A percentile compares a stretch with the other conserved stretches of the same genome.
Evolutionary conservation across 2,888 invertebrate species (phyloP).

Genomic region (Macropis europaea): DNA sequence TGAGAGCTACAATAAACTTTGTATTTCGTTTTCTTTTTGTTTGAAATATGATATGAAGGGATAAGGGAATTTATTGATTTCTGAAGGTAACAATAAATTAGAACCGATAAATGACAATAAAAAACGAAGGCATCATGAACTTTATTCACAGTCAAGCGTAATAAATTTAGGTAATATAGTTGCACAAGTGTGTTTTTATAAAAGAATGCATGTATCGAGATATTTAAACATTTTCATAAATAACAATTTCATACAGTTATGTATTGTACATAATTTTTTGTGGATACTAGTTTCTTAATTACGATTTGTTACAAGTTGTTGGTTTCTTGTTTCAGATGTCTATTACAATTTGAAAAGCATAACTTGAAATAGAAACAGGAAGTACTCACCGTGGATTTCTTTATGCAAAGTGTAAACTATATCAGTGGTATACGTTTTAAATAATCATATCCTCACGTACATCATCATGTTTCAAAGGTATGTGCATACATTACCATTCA

Average conservation of each 20-base stretch:
- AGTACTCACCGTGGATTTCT: background rate
- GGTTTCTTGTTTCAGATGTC: background rate
- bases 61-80: background rate
- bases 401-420: background rate
- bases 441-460: background rate
- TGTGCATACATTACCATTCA: background rate
- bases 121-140: background rate
- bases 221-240: no score
- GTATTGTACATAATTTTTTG: no score
- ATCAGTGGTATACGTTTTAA: background rate
- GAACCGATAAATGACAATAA: background rate
- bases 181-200: no score
- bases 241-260: no score
- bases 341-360: background rate
- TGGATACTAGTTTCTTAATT: no score
- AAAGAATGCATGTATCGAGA: no score
- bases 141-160: background rate
- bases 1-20: no score
- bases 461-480: slow-evolving; percentile 49
- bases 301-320: background rate
- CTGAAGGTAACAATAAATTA: background rate
- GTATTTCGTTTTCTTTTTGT: background rate
- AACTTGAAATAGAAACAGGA: background rate
- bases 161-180: slow-evolving; percentile 8
- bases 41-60: background rate